Base-by-base conservation (phyloP, 2,113 vertebrate species). In the Pterocles orientalis region DNA sequence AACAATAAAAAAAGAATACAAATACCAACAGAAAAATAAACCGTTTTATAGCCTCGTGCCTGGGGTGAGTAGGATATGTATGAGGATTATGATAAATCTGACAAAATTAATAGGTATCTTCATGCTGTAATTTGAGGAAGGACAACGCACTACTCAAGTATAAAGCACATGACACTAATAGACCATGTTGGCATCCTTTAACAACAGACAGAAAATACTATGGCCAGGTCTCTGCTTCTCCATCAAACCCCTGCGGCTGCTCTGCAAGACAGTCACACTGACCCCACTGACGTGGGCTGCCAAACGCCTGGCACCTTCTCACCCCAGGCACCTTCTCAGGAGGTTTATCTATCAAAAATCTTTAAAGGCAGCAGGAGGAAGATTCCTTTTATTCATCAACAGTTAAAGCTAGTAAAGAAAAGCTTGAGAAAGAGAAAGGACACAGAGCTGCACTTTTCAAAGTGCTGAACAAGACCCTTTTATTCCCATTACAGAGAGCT, bases 11-110 rank as follows among this genome's bases (percentile, higher is more conserved):
- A 82, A 69, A 50, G 20, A 58, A 71, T 11, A 70, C 29, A 77
- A 80, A 86, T 33, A 73, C 4, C 45, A 69, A 64, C 12, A 91
- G 34, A 51, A 79, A 85, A 82, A 64, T 57, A 24, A 47, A 29
- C 1, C 2, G 21, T 61, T 90, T 81, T 43, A 65, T 16, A 48
- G 58, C 51, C 36, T 34, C 15, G 7, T 50, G 57, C n/a, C 79
- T 76, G 56, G 28, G 17, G 12, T 31, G 11, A 82, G 56, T 18
- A 78, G 45, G 41, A 8, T 36, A 14, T 36, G 10, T 41, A 19
- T 29, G 21, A 93, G 26, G 66, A 93, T 92, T 92, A 78, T 48
- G 29, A 33, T 31, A 85, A 76, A 83, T 90, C 70, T 62, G 78
- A 50, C 31, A 62, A 93, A 94, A 87, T 61, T 65, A 90, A 54